A percentile compares a stretch with the other conserved stretches of the same genome.
phyloP scores from a whole-genome alignment of 2,797 vertebrate species.

The Chelon labrosus region DNA sequence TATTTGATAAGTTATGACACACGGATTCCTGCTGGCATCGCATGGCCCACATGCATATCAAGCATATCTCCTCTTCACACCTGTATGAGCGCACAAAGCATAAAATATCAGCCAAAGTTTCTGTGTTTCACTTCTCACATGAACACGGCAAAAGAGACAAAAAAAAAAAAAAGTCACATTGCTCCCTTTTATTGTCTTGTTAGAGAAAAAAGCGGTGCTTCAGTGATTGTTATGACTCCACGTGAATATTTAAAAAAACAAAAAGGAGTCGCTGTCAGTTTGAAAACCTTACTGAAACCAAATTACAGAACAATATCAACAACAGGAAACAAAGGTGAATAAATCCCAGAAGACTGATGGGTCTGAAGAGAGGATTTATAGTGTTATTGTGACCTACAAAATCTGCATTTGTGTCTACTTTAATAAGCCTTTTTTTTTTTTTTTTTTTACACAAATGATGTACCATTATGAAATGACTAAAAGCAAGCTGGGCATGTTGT shows the following conservation, averaged over 20 bases:
- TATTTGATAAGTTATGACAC: constrained; percentile 76
- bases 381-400: constrained; percentile 35
- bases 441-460: constrained; percentile 41
- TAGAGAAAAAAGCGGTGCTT: not conserved
- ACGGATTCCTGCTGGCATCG: constrained; percentile 76
- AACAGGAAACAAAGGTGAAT: not conserved
- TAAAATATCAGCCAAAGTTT: not conserved
- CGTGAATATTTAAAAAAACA: not conserved
- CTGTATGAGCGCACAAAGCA: constrained; percentile 39
- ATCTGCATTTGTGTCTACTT: constrained; percentile 8
- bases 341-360: constrained; percentile 2
- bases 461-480: constrained; percentile 37
- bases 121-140: constrained; percentile 3
- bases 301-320: not conserved
- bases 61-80: constrained; percentile 40
- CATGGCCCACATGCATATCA: constrained; percentile 75
- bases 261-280: not conserved
- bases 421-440: constrained; percentile 8
- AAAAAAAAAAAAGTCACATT: not conserved
- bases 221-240: not conserved
- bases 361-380: constrained; percentile 1
- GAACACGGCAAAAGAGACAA: constrained; percentile 2
- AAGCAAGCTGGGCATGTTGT: constrained; percentile 41
- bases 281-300: not conserved
- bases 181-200: constrained; percentile 21